Conservation (phyloP, 2,113 vertebrate species). For the Tenebrosternarchus preto region DNA sequence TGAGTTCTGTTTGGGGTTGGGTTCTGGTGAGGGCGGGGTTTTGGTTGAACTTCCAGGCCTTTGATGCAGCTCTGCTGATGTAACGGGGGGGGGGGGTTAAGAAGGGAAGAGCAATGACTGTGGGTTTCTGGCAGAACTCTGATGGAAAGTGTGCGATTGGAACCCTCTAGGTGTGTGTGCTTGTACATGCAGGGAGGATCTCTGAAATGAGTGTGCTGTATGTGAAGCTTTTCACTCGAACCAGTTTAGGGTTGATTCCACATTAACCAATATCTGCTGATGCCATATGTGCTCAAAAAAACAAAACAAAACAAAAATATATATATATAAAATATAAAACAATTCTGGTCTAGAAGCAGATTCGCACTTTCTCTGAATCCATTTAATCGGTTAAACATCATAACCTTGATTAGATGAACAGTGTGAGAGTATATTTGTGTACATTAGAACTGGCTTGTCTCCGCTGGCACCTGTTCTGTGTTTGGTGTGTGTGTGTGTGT, state of each 20-base stretch:
- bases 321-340: no score
- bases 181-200: constrained; percentile 40
- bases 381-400: background rate
- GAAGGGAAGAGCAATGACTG: no score
- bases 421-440: constrained; percentile 46
- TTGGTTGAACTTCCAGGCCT: constrained; percentile 25
- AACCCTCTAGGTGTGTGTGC: constrained; percentile 59
- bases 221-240: background rate
- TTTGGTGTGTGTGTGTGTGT: constrained; percentile 54
- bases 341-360: background rate
- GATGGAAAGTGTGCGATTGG: constrained; percentile 64
- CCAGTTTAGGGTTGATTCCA: background rate
- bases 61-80: constrained; percentile 49
- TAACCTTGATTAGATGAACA: background rate
- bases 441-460: constrained; percentile 50
- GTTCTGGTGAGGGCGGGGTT: background rate
- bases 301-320: no score
- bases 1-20: background rate
- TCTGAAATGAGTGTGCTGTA: constrained; percentile 13
- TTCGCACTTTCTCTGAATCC: background rate
- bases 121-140: constrained; percentile 54
- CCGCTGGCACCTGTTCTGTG: constrained; percentile 55
- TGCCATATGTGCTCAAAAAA: background rate
- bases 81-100: constrained; percentile 31
- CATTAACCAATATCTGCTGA: background rate